A percentile compares a stretch with the other conserved stretches of the same genome.
Evolutionary conservation across 2,113 vertebrate genomes (phyloP).

Genomic region (Pungitius pungitius): DNA sequence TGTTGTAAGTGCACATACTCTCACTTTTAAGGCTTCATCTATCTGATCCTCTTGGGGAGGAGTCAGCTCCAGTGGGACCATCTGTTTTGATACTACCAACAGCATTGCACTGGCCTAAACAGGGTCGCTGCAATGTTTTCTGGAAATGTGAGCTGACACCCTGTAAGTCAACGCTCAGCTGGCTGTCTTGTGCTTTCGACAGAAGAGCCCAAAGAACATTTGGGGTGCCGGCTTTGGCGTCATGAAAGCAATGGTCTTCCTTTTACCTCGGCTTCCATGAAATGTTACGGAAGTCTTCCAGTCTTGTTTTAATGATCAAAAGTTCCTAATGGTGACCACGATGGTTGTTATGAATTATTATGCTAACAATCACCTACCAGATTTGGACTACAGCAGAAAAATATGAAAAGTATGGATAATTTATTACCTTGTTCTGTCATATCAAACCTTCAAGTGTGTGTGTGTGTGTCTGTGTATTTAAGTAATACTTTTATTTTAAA

Average conservation of each 20-base stretch:
- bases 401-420: constrained; percentile 20
- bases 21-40: background rate
- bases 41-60: constrained; percentile 3
- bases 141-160: constrained; percentile 68
- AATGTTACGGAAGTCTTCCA: constrained; percentile 14
- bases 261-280: constrained; percentile 11
- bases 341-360: constrained; percentile 9
- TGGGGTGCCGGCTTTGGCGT: constrained; percentile 4
- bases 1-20: background rate
- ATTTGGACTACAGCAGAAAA: background rate
- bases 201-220: constrained; percentile 52
- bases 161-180: constrained; percentile 62
- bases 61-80: constrained; percentile 4
- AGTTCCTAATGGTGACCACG: background rate
- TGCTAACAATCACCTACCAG: background rate
- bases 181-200: constrained; percentile 53
- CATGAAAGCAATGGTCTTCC: constrained; percentile 35
- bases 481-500: background rate
- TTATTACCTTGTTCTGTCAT: constrained; percentile 22
- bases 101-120: constrained; percentile 48
- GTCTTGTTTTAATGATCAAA: constrained; percentile 17
- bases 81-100: constrained; percentile 55
- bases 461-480: background rate
- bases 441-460: background rate
- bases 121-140: constrained; percentile 51